Conservation (phyloP, 1,140 invertebrate species). For the Cataglyphis hispanica region DNA sequence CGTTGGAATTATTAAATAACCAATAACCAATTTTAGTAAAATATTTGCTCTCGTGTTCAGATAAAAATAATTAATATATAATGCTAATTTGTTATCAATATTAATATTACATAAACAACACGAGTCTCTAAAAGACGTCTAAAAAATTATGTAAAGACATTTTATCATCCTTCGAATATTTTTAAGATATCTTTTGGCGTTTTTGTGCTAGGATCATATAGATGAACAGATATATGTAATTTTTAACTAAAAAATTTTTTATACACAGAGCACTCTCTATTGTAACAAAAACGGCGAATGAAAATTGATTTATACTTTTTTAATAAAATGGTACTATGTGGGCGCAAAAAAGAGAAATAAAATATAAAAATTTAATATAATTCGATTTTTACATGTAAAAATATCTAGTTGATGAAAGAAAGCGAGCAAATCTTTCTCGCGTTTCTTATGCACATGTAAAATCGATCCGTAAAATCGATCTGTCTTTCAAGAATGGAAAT, state of each 20-base stretch:
- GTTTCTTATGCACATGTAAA: neutral
- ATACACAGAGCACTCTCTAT: neutral
- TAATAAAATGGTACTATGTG: neutral
- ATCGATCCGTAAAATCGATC: neutral
- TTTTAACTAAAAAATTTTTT: neutral
- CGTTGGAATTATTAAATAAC: slow-evolving; percentile 14
- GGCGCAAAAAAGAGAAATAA: neutral
- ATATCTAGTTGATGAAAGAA: neutral
- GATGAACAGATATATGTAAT: too few relatives aligned
- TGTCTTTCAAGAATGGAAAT: neutral
- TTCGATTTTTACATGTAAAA: slow-evolving; percentile 21
- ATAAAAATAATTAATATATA: slow-evolving; percentile 5
- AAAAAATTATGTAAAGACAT: too few relatives aligned
- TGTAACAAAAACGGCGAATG: neutral
- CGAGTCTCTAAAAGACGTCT: too few relatives aligned
- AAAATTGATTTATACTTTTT: neutral
- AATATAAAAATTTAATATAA: slow-evolving; percentile 6
- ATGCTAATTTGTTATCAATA: neutral
- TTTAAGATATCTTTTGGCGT: too few relatives aligned
- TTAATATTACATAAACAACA: too few relatives aligned
- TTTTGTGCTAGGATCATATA: too few relatives aligned
- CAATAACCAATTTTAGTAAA: neutral
- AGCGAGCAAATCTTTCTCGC: too few relatives aligned
- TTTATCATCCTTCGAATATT: too few relatives aligned
- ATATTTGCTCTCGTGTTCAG: neutral